Evolutionary conservation across 2,113 vertebrate species (phyloP).

Genomic region (Trichomycterus rosablanca): DNA sequence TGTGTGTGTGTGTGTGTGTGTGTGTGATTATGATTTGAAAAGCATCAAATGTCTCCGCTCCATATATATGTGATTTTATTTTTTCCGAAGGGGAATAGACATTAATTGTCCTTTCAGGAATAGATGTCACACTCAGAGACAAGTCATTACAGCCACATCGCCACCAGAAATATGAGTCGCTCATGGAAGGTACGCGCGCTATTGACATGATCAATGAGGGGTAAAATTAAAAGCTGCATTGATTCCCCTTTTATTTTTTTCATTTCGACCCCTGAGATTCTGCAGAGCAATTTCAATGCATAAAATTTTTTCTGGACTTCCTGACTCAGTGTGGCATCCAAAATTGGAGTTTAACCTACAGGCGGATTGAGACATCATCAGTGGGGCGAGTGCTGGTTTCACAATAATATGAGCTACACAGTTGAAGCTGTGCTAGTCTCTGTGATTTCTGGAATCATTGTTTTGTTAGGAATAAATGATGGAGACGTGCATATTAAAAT

Average conservation of each 20-base stretch:
- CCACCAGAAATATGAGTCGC: constrained; percentile 35
- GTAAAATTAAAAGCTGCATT: constrained; percentile 55
- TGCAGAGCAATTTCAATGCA: constrained; percentile 34
- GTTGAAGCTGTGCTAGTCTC: no score
- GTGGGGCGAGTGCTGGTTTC: constrained; percentile 1
- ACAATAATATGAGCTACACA: neutral
- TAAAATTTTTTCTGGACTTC: constrained; percentile 38
- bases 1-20: neutral
- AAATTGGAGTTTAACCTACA: constrained; percentile 37
- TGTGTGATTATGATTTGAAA: constrained; percentile 21
- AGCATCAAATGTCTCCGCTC: constrained; percentile 15
- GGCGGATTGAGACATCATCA: constrained; percentile 34
- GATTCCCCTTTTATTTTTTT: constrained; percentile 33
- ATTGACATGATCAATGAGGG: constrained; percentile 54
- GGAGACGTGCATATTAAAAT: no score
- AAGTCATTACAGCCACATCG: constrained; percentile 26
- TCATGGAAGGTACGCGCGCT: constrained; percentile 41
- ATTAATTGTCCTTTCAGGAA: constrained; percentile 33
- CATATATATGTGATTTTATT: constrained; percentile 13
- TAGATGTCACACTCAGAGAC: constrained; percentile 13
- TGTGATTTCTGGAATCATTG: no score
- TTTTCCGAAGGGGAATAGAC: constrained; percentile 10
- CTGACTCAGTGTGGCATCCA: constrained; percentile 27
- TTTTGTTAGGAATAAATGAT: no score
- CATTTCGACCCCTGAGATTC: constrained; percentile 35